phyloP scores from a whole-genome alignment of 1,140 invertebrate genomes.

The Saccostrea echinata region DNA sequence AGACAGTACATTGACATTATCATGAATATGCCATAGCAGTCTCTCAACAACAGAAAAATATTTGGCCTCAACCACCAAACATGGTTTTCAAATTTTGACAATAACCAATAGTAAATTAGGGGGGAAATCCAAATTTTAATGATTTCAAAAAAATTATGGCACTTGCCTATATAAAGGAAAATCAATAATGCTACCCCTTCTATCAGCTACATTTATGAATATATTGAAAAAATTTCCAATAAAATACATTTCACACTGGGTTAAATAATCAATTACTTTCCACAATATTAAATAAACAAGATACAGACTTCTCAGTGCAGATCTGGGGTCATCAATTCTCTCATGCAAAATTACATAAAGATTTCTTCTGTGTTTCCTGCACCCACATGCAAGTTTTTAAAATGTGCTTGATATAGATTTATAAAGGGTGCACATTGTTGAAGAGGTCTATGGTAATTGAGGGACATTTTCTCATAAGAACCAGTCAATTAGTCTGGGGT shows the following conservation, averaged over 20 bases:
- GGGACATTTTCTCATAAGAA: not conserved
- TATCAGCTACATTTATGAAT: slow-evolving; percentile 5
- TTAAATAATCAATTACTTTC: slow-evolving; percentile 32
- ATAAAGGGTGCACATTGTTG: not conserved
- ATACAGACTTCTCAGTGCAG: slow-evolving; percentile 10
- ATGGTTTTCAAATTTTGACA: not conserved
- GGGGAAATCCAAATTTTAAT: not conserved
- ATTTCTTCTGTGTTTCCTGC: not conserved
- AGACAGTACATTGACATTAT: not conserved
- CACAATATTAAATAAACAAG: slow-evolving; percentile 33
- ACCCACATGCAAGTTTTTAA: not conserved
- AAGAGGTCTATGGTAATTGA: not conserved
- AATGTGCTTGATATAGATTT: not conserved
- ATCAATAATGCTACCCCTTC: not conserved
- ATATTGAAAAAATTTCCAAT: not conserved
- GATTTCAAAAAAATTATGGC: not conserved
- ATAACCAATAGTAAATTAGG: not conserved
- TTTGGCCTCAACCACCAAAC: not conserved
- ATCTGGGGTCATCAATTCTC: slow-evolving; percentile 18
- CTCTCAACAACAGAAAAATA: not conserved
- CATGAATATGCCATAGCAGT: not conserved
- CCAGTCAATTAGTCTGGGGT: not conserved
- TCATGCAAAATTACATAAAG: slow-evolving; percentile 6
- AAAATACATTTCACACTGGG: slow-evolving; percentile 8
- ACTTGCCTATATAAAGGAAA: not conserved